Evolutionary conservation across 2,888 invertebrate species (phyloP), one percentile per base, ranked within the genome.

Genomic region (Mayetiola destructor): DNA sequence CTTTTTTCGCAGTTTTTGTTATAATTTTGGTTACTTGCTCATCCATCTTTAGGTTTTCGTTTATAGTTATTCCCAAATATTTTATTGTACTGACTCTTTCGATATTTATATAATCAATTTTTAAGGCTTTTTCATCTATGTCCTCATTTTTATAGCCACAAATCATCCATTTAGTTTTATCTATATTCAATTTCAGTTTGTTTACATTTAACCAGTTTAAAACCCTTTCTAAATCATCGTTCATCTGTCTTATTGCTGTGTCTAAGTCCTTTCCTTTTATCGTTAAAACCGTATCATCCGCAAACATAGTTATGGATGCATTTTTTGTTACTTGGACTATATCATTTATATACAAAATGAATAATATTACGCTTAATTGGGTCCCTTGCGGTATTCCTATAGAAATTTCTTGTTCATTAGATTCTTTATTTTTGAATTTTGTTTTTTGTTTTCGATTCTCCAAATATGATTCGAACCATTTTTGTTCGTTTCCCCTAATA

Each of bases 1-100:
- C 27, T 48, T 48, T 48, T 4, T 6, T 48, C 27, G 48, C 48
- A n/a, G 48, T n/a, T 48, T 48, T 40, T n/a, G n/a, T 48, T n/a
- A 4, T 16, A 48, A 14, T 4, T 6, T 10, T 14, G n/a, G 12
- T 27, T 6, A 16, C n/a, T n/a, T 48, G 48, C 16, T 48, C 27
- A n/a, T 48, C 16, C 6, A 48, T n/a, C 3, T 14, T n/a, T 27
- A 48, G 16, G 14, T n/a, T 27, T 5, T 48, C 48, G 16, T 48
- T 27, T 6, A 48, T 27, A 27, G 16, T 23, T 10, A 9, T 16
- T 27, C 48, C 48, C 16, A 27, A 27, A 12, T 48, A 48, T 48
- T 48, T 48, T 3, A 48, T 48, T n/a, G n/a, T 27, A 27, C 27
- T 9, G 2, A 48, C 48, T 48, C 16, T 48, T 27, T 48, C 27